phyloP scores from a whole-genome alignment of 2,113 vertebrate genomes.

The Rhinoptilus africanus region DNA sequence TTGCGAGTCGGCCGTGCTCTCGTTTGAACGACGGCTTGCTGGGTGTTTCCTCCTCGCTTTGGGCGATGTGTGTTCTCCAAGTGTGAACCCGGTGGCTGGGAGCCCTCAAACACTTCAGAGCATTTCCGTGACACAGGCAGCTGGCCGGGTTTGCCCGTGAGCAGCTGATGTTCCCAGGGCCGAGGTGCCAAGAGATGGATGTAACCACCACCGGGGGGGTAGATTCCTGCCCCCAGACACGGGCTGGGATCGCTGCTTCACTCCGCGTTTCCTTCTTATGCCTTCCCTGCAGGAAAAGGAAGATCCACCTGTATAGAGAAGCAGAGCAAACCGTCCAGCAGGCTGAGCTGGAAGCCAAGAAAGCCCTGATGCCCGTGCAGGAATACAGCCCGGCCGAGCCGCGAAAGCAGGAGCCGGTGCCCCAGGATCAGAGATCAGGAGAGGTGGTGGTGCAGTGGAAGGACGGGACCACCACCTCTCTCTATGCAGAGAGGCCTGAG shows the following conservation, averaged over 20 bases:
- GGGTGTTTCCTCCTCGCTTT: not conserved
- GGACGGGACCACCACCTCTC: constrained; percentile 68
- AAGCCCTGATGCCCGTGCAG: constrained; percentile 15
- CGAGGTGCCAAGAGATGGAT: not conserved
- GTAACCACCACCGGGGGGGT: not conserved
- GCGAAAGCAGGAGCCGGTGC: not conserved
- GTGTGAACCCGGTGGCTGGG: not conserved
- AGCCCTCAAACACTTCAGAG: not conserved
- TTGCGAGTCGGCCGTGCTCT: not conserved
- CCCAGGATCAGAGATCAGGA: constrained; percentile 35
- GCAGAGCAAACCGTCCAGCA: not conserved
- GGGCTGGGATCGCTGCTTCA: not conserved
- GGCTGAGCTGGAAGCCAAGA: constrained; percentile 49
- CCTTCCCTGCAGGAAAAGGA: constrained; percentile 76
- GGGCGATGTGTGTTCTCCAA: not conserved
- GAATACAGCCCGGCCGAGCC: not conserved
- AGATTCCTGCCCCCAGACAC: no score
- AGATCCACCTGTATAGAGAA: constrained; percentile 44
- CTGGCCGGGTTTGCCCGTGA: accelerated
- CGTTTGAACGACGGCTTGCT: not conserved
- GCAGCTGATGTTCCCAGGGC: not conserved
- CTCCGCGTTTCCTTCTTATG: not conserved
- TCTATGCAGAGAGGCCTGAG: constrained; percentile 61
- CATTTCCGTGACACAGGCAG: not conserved
- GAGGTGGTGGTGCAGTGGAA: constrained; percentile 76